Conservation (phyloP, 2,888 invertebrate genomes). For the Mythimna impura region DNA sequence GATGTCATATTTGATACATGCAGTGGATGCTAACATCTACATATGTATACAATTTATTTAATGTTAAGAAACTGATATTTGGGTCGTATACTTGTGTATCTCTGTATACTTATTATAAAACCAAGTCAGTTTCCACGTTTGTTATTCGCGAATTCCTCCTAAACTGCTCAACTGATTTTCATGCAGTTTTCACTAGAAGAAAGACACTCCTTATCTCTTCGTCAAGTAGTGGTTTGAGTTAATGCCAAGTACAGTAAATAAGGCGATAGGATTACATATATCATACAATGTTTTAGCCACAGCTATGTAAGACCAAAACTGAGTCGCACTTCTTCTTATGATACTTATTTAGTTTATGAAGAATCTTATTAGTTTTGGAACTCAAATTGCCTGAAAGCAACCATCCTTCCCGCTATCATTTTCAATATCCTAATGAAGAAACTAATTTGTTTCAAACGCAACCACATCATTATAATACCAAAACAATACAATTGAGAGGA, state of each 20-base stretch:
- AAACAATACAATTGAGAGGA: slow-evolving; percentile 32
- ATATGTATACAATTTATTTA: neutral
- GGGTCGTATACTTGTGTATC: neutral
- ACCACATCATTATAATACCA: neutral
- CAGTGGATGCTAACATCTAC: slow-evolving; percentile 30
- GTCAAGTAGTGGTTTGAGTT: slow-evolving; percentile 10
- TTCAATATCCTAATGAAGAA: too few species aligned
- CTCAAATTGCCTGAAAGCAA: neutral
- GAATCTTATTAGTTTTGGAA: neutral
- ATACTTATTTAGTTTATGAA: neutral
- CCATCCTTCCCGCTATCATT: neutral
- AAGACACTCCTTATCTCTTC: neutral
- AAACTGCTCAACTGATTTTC: neutral
- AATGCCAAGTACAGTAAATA: slow-evolving; percentile 25
- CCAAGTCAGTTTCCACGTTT: too few species aligned
- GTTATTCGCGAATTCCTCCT: too few species aligned
- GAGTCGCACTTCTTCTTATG: neutral
- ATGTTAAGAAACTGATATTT: slow-evolving; percentile 3
- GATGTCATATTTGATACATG: slow-evolving; percentile 57
- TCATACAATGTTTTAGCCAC: slow-evolving; percentile 5
- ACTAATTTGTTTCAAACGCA: slow-evolving; percentile 6
- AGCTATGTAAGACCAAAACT: neutral
- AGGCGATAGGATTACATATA: neutral
- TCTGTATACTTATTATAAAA: too few species aligned
- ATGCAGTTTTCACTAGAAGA: too few species aligned